Conservation (phyloP, 2,888 invertebrate species). For the Eupithecia insigniata region DNA sequence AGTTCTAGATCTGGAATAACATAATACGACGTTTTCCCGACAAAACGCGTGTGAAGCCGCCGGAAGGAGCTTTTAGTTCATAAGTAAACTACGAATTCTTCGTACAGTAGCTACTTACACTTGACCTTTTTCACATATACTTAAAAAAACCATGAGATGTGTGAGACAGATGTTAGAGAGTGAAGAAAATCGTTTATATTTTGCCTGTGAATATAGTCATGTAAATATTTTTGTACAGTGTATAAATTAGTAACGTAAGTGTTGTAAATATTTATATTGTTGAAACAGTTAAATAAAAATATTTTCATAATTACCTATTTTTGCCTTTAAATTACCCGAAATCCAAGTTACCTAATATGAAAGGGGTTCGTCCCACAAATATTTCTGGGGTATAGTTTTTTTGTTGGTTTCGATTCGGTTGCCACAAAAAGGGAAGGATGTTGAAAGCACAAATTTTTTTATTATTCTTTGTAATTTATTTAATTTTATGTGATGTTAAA, state of each 20-base stretch:
- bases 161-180: not conserved
- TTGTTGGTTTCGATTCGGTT: no score
- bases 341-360: no score
- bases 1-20: not conserved
- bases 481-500: no score
- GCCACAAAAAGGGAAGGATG: no score
- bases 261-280: conserved; percentile 76
- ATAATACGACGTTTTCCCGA: not conserved
- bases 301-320: conserved; percentile 59
- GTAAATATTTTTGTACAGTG: conserved; percentile 63
- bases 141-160: not conserved
- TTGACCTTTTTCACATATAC: not conserved
- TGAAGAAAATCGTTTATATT: not conserved
- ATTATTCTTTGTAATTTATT: no score
- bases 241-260: conserved; percentile 52
- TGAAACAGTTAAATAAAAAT: conserved; percentile 73
- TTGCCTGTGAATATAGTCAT: conserved; percentile 30
- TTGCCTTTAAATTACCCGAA: not conserved
- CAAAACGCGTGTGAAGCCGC: not conserved
- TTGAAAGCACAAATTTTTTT: no score
- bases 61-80: not conserved
- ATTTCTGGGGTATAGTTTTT: no score
- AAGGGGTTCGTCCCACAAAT: no score
- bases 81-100: not conserved
- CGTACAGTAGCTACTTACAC: not conserved